Conservation (phyloP, 2,888 invertebrate species). For the Linyphia triangularis region DNA sequence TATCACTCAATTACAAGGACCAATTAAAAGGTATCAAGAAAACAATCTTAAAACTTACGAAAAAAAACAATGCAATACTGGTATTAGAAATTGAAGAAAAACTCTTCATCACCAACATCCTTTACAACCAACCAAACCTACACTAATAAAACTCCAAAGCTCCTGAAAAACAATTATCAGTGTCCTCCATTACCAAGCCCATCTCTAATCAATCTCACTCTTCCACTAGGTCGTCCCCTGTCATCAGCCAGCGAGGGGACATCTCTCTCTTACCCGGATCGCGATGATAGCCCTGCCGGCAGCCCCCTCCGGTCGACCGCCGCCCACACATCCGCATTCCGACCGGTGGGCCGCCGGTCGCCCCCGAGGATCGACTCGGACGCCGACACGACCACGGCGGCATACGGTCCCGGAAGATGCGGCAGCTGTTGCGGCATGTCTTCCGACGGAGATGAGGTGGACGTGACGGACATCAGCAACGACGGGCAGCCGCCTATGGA, state of each 20-base stretch:
- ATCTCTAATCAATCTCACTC: too few relatives aligned
- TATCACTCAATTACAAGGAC: too few relatives aligned
- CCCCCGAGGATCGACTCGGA: slow-evolving; percentile 71
- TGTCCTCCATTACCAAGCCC: too few relatives aligned
- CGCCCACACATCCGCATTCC: slow-evolving; percentile 73
- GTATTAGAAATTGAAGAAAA: too few relatives aligned
- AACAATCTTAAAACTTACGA: too few relatives aligned
- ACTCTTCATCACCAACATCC: too few relatives aligned
- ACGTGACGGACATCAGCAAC: slow-evolving; percentile 75
- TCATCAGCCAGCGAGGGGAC: slow-evolving; percentile 73
- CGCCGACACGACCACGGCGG: slow-evolving; percentile 67
- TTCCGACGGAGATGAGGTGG: slow-evolving; percentile 65
- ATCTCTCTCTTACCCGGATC: slow-evolving; percentile 61
- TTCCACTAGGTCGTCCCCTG: slow-evolving; percentile 60
- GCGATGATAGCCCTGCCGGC: slow-evolving; percentile 59
- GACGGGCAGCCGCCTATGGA: slow-evolving; percentile 37
- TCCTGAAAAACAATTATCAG: too few relatives aligned
- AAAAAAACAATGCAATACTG: too few relatives aligned
- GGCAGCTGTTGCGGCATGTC: slow-evolving; percentile 41
- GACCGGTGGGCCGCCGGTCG: slow-evolving; percentile 74
- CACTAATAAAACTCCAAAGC: too few relatives aligned
- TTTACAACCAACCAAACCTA: too few relatives aligned
- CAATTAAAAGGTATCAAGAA: too few relatives aligned
- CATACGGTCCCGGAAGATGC: slow-evolving; percentile 29
- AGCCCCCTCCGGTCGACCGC: slow-evolving; percentile 62